Conservation (phyloP, 2,113 vertebrate genomes). For the Amphiprion percula region DNA sequence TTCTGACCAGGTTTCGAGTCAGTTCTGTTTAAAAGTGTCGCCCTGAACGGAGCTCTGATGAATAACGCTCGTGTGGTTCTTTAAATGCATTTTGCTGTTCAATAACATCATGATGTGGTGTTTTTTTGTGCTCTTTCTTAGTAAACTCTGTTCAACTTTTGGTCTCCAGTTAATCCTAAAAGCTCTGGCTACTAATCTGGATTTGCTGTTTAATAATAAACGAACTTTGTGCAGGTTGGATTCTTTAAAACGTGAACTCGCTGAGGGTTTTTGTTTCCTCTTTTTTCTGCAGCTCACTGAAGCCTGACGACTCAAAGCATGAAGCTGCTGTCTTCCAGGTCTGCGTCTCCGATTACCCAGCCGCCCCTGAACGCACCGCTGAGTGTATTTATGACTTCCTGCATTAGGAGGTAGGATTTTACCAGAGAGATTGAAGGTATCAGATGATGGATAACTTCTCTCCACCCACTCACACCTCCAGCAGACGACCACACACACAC, state of each 20-base stretch:
- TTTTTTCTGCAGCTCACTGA: constrained; percentile 3
- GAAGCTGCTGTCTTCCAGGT: neutral
- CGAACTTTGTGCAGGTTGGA: neutral
- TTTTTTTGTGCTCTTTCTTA: neutral
- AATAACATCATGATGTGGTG: too few species aligned
- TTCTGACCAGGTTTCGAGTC: too few species aligned
- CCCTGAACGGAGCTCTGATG: too few species aligned
- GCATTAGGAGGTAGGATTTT: constrained; percentile 46
- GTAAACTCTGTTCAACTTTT: neutral
- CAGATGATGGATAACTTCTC: constrained; percentile 36
- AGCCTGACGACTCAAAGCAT: neutral
- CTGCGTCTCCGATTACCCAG: neutral
- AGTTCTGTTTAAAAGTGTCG: too few species aligned
- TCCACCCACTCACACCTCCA: constrained; percentile 2
- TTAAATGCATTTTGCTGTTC: too few species aligned
- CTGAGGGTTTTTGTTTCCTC: neutral
- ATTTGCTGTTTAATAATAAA: constrained; percentile 2
- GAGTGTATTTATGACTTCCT: constrained; percentile 62
- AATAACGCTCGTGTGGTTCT: too few species aligned
- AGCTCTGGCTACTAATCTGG: neutral
- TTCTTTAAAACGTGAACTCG: neutral
- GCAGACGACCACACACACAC: constrained; percentile 19
- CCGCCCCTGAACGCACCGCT: constrained; percentile 54
- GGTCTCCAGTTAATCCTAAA: constrained; percentile 1
- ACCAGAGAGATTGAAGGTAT: constrained; percentile 34